Percentiles rank a stretch among this genome's conserved stretches.
These are phyloP conservation scores for Entomobrya proxima DNA, from an alignment of 2,888 invertebrate species.

Conservation along the genomic window DNA sequence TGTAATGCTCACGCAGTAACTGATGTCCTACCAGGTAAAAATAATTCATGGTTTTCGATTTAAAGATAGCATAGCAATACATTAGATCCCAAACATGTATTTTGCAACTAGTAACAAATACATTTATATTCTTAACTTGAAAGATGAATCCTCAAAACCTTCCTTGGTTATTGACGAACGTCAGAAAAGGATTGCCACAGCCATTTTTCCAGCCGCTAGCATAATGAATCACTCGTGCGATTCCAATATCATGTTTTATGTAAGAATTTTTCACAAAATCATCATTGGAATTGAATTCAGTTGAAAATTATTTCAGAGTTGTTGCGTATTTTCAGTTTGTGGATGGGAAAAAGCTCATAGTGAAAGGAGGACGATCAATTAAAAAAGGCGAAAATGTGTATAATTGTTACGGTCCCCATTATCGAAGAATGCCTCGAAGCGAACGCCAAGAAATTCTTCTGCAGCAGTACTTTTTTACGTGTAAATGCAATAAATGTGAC, in stretches of 20 bases:
- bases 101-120: background rate
- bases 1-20: conserved; percentile 87
- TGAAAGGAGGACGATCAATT: conserved; percentile 84
- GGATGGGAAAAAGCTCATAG: conserved; percentile 79
- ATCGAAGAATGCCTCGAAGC: conserved; percentile 81
- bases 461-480: conserved; percentile 87
- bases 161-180: conserved; percentile 71
- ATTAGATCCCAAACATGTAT: no score
- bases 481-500: conserved; percentile 85
- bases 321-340: conserved; percentile 56
- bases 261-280: conserved; percentile 78
- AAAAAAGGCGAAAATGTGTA: conserved; percentile 84
- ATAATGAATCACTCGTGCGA: conserved; percentile 96
- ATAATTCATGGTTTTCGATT: no score
- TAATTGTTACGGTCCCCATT: conserved; percentile 91
- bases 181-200: conserved; percentile 84
- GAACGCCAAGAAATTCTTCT: conserved; percentile 82
- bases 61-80: no score
- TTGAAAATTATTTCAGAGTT: background rate
- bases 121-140: background rate
- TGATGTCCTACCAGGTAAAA: conserved; percentile 73
- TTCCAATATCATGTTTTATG: conserved; percentile 84
- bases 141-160: background rate
- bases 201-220: conserved; percentile 90
- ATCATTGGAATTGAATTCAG: background rate